These are phyloP conservation scores for Coelopa frigida DNA, from an alignment of 1,140 invertebrate genomes.

Conservation along the genomic window DNA sequence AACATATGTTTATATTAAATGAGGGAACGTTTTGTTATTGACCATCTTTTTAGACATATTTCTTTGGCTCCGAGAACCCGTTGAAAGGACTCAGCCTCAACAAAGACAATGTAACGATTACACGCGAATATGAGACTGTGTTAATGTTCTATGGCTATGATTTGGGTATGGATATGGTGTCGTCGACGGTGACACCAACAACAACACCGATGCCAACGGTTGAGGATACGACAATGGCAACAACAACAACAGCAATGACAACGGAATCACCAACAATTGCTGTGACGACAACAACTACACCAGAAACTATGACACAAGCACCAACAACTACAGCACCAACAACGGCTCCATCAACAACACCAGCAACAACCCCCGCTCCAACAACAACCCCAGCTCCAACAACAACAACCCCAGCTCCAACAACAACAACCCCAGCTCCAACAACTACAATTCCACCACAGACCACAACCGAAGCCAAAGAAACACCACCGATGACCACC, in stretches of 20 bases:
- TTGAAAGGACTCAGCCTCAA: conserved; percentile 68
- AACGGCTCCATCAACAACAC: conserved; percentile 10
- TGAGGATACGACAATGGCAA: conserved; percentile 13
- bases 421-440: no score
- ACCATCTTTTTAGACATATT: conserved; percentile 66
- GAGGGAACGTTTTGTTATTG: no score
- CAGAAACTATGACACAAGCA: conserved; percentile 10
- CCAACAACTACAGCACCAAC: conserved; percentile 8
- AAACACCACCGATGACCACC: conserved; percentile 7
- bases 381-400: conserved; percentile 19
- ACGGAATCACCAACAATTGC: conserved; percentile 21
- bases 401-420: conserved; percentile 13
- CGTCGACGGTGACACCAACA: conserved; percentile 18
- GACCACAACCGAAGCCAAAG: conserved; percentile 14
- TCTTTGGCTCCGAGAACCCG: conserved; percentile 70
- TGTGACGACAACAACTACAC: conserved; percentile 23
- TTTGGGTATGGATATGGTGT: conserved; percentile 45
- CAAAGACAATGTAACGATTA: conserved; percentile 64
- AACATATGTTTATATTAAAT: no score
- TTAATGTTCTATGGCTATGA: conserved; percentile 73
- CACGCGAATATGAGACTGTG: conserved; percentile 59
- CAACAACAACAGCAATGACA: conserved; percentile 23
- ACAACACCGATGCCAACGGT: conserved; percentile 13
- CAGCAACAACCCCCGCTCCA: conserved; percentile 12
- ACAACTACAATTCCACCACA: background rate